phyloP scores from a whole-genome alignment of 2,113 vertebrate genomes.

The Panthera leo region DNA sequence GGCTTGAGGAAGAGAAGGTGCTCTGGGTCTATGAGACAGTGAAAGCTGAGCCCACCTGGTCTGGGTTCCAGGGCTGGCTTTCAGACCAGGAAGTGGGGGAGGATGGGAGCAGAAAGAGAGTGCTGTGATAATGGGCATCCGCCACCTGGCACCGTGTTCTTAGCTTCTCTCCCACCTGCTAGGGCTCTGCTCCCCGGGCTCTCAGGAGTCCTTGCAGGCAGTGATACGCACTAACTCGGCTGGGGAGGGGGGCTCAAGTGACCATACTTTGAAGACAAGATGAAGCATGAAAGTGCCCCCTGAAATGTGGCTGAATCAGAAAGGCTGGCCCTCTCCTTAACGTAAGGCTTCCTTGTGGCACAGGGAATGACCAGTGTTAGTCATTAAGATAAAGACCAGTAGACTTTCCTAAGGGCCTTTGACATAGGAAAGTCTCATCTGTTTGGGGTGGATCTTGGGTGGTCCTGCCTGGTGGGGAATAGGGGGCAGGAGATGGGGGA shows the following conservation, averaged over 20 bases:
- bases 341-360: not conserved
- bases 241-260: not conserved
- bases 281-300: not conserved
- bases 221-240: not conserved
- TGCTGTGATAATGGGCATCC: not conserved
- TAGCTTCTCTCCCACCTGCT: not conserved
- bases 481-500: not conserved
- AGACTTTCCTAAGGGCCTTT: slow-evolving; percentile 11
- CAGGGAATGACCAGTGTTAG: not conserved
- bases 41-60: not conserved
- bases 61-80: not conserved
- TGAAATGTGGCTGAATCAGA: not conserved
- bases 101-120: not conserved
- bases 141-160: not conserved
- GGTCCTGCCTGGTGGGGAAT: not conserved
- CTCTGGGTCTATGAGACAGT: not conserved
- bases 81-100: not conserved
- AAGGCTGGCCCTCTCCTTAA: not conserved
- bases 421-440: not conserved
- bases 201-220: not conserved
- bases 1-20: not conserved
- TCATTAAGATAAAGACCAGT: slow-evolving; percentile 12
- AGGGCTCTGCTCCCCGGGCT: not conserved
- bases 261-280: not conserved
- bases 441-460: not conserved